phyloP scores from a whole-genome alignment of 2,113 vertebrate genomes.

The Chlamydotis undulata region DNA sequence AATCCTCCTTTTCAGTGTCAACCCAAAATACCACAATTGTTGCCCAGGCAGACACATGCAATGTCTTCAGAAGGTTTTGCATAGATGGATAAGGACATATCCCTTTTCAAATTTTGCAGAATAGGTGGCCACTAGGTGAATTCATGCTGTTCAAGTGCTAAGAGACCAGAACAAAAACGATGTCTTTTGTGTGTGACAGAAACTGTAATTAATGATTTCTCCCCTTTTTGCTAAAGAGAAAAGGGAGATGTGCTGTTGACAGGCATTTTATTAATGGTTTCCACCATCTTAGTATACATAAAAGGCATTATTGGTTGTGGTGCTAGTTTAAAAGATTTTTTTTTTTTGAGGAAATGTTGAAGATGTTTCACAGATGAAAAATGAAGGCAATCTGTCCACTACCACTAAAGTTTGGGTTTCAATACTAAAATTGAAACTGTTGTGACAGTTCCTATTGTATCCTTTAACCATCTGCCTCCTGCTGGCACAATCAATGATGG shows the following conservation, averaged over 20 bases:
- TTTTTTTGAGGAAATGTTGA: conserved; percentile 81
- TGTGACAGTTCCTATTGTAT: conserved; percentile 84
- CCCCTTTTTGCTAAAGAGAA: conserved; percentile 85
- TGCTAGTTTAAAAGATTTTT: conserved; percentile 81
- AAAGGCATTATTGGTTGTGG: conserved; percentile 88
- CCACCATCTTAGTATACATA: conserved; percentile 88
- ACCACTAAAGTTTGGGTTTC: conserved; percentile 79
- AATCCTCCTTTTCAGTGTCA: conserved; percentile 76
- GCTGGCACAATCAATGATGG: conserved; percentile 74
- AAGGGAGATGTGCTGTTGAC: conserved; percentile 83
- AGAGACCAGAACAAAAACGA: conserved; percentile 80
- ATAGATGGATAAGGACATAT: conserved; percentile 75
- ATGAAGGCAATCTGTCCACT: conserved; percentile 88
- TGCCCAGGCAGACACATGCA: conserved; percentile 83
- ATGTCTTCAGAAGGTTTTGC: conserved; percentile 80
- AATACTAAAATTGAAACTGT: conserved; percentile 85
- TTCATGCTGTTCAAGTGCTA: conserved; percentile 81
- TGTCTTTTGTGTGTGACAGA: conserved; percentile 88
- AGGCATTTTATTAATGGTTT: conserved; percentile 96
- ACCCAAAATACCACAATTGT: conserved; percentile 80
- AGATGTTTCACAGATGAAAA: conserved; percentile 87
- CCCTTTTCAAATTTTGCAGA: conserved; percentile 85
- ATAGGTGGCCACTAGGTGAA: conserved; percentile 89
- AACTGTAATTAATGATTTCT: conserved; percentile 96
- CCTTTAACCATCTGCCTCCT: conserved; percentile 84